Conservation (phyloP, 2,888 invertebrate species). For the Tipula confusa region DNA sequence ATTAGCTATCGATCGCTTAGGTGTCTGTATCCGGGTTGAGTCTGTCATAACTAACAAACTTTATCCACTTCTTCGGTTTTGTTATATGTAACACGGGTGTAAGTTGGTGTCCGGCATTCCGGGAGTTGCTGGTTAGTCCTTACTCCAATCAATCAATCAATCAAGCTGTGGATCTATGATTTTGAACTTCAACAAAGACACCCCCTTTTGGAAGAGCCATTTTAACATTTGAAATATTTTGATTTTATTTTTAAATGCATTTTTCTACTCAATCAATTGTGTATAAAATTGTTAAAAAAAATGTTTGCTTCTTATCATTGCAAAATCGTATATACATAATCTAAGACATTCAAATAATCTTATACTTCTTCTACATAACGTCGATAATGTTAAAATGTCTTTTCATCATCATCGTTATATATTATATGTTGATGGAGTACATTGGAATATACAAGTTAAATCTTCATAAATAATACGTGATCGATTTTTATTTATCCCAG, state of each 20-base stretch:
- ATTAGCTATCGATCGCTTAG: too few species aligned
- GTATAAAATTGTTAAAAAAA: not conserved
- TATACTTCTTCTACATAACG: not conserved
- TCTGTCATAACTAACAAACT: too few species aligned
- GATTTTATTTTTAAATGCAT: not conserved
- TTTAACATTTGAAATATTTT: not conserved
- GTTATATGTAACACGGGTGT: too few species aligned
- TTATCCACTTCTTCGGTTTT: too few species aligned
- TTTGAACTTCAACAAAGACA: too few species aligned
- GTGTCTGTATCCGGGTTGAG: too few species aligned
- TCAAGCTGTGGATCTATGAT: too few species aligned
- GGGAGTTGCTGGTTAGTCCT: too few species aligned
- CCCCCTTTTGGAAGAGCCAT: too few species aligned
- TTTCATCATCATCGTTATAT: not conserved
- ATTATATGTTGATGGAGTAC: too few species aligned
- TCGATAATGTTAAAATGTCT: not conserved
- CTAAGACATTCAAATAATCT: not conserved
- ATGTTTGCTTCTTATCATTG: not conserved
- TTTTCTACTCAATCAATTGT: not conserved
- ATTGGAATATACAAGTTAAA: not conserved
- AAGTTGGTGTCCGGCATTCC: too few species aligned
- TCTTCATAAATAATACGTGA: conserved; percentile 16
- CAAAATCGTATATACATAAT: not conserved
- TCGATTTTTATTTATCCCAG: not conserved
- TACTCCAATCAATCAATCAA: too few species aligned